Conservation (phyloP, 2,113 vertebrate species). For the Dipodomys stephensi region DNA sequence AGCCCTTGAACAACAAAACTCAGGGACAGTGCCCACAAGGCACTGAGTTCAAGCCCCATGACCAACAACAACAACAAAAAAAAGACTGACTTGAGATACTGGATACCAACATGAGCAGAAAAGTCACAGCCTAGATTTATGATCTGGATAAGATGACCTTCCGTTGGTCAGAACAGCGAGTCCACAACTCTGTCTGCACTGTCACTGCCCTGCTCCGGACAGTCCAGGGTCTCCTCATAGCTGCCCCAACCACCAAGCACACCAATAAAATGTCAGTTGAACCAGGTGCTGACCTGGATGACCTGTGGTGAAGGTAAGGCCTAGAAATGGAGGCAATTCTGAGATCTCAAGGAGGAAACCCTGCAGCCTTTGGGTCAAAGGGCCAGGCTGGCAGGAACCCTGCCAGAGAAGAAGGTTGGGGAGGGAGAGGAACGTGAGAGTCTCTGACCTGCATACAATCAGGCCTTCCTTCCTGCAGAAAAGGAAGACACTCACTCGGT, state of each 20-base stretch:
- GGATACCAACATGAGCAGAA: not conserved
- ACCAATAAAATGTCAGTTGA: fast-evolving
- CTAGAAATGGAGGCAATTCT: not conserved
- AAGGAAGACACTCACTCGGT: conserved; percentile 30
- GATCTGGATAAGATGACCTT: too few relatives aligned
- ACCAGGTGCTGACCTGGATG: fast-evolving
- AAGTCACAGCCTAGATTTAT: not conserved
- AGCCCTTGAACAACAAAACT: too few relatives aligned
- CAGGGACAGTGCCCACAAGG: too few relatives aligned
- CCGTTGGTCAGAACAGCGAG: not conserved
- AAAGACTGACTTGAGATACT: too few relatives aligned
- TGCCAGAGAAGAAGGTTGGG: not conserved
- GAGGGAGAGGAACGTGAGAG: not conserved
- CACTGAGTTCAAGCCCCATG: too few relatives aligned
- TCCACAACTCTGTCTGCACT: not conserved
- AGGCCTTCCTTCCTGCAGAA: conserved; percentile 62
- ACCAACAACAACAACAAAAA: too few relatives aligned
- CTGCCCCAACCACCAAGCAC: not conserved
- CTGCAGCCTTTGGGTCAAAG: not conserved
- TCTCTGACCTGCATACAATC: conserved; percentile 29
- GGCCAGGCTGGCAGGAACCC: not conserved
- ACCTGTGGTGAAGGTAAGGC: not conserved
- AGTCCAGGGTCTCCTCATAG: too few relatives aligned
- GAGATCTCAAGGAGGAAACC: not conserved
- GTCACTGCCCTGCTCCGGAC: fast-evolving